Evolutionary conservation across 2,113 vertebrate species (phyloP).

Genomic region (Oceanodroma tethys): DNA sequence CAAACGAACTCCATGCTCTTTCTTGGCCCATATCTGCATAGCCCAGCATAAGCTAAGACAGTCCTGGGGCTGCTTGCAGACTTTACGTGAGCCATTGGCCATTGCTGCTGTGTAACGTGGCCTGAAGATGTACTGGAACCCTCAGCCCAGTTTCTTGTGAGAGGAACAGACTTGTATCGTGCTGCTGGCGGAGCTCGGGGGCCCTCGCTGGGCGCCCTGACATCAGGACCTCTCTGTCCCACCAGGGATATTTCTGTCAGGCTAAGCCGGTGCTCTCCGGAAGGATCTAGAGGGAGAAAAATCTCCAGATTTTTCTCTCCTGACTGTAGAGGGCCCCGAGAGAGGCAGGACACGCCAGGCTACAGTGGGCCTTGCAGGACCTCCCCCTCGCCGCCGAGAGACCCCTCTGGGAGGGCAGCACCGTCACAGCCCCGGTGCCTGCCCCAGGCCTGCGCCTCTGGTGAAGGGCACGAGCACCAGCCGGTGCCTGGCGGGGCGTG

Average conservation of each 20-base stretch:
- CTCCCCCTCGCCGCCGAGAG: rapidly evolving
- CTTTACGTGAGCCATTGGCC: background rate
- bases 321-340: rapidly evolving
- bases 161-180: rapidly evolving
- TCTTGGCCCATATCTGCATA: background rate
- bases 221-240: background rate
- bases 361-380: background rate
- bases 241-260: background rate
- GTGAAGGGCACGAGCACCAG: background rate
- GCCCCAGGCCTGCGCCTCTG: background rate
- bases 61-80: background rate
- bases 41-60: background rate
- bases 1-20: background rate
- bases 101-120: rapidly evolving
- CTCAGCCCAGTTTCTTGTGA: background rate
- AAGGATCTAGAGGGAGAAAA: background rate
- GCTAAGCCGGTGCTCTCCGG: background rate
- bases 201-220: rapidly evolving
- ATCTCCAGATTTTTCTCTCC: background rate
- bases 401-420: background rate
- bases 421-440: background rate
- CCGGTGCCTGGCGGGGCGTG: background rate
- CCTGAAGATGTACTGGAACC: background rate
- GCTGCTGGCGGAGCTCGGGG: background rate
- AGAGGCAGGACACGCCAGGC: background rate